These are phyloP conservation scores for Colletes latitarsis DNA, from an alignment of 1,140 invertebrate species.

Conservation along the genomic window DNA sequence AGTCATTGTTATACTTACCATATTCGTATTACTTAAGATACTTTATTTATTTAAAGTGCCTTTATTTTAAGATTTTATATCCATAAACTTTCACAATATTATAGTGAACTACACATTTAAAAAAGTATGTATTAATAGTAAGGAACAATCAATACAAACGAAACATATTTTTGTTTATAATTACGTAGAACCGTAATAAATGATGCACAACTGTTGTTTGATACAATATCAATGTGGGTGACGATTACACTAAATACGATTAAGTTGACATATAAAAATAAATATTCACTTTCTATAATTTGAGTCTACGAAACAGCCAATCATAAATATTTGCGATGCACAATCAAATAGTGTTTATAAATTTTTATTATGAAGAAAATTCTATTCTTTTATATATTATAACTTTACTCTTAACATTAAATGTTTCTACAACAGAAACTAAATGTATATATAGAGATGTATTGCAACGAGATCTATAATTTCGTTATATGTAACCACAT, in stretches of 20 bases:
- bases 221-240: slow-evolving; percentile 32
- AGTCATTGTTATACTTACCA: slow-evolving; percentile 26
- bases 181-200: slow-evolving; percentile 20
- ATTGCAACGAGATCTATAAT: not conserved
- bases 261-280: slow-evolving; percentile 29
- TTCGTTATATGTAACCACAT: not conserved
- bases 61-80: slow-evolving; percentile 9
- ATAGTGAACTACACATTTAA: not conserved
- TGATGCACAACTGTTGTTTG: slow-evolving; percentile 14
- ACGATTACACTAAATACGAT: slow-evolving; percentile 18
- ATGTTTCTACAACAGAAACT: not conserved
- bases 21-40: slow-evolving; percentile 24
- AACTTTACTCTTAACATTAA: not conserved
- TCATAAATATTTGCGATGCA: not conserved
- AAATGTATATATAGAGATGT: not conserved
- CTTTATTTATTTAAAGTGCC: slow-evolving; percentile 23
- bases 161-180: slow-evolving; percentile 7
- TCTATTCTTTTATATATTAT: not conserved
- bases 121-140: not conserved
- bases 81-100: slow-evolving; percentile 25
- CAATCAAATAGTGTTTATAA: not conserved
- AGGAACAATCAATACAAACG: slow-evolving; percentile 7
- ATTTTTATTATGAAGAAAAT: not conserved
- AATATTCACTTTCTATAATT: slow-evolving; percentile 39
- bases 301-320: not conserved